Evolutionary conservation across 2,888 invertebrate genomes (phyloP), one percentile per base, ranked within the genome.

Genomic region (Cosmia pyralina): DNA sequence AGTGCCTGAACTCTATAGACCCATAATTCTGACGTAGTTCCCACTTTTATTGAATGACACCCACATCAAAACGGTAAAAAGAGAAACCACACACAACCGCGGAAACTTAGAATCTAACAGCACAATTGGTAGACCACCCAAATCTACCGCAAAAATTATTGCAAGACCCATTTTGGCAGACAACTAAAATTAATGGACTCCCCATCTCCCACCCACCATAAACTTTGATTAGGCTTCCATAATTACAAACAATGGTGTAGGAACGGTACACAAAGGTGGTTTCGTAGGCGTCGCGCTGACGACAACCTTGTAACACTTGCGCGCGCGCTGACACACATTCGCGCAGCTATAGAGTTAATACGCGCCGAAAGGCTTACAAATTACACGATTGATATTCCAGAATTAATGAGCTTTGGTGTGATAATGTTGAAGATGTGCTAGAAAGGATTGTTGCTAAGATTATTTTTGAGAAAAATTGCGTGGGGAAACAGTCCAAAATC

Each of bases 271-370:
- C 67, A 68, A 57, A 72, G 59, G 66, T 34, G 57, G 34, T 75
- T 34, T 53, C 8, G 81, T 81, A 64, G 81, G 77, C 77, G 77
- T 52, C 77, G 53, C 63, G 19, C 19, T 13, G 64, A 38, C 70
- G 13, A 7, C 55, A 84, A 66, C 84, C 84, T 84, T 84, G 84
- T 84, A 77, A 75, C 66, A 84, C 72, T 82, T 84, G 72, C 68
- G 74, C 28, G 15, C 7, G 34, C 19, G 63, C 71, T 77, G 84
- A 82, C 84, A 84, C 55, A 77, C 75, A 78, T 80, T 72, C 63
- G 58, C 46, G 52, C 13, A 34, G 57, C 66, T 58, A 72, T 67
- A 34, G 57, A 50, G 19, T 75, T 69, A 22, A n/a, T 22, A 60
- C 19, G 50, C 50, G 65, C 57, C 60, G 28, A 78, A 65, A 69